Evolutionary conservation across 2,113 vertebrate genomes (phyloP), one percentile per base, ranked within the genome.

Genomic region (Geothlypis trichas): DNA sequence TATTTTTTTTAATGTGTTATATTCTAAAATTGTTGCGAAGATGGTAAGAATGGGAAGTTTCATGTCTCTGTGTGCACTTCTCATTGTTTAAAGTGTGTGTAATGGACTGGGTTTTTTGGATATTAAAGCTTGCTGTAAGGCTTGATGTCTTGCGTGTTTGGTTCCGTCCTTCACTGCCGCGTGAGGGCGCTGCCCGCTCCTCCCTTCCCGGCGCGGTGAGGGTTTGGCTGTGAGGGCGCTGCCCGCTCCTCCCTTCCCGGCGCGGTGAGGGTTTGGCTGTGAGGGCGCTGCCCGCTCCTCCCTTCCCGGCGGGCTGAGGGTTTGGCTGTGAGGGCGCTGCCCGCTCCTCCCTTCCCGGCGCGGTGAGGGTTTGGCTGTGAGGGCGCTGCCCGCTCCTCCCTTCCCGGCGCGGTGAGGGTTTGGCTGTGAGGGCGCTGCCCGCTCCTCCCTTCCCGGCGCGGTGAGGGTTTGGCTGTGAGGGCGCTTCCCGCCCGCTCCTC

Each of bases 61-160:
- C 61, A 27, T 68, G 30, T 79, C 18, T 22, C 54, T 52, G 68
- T 30, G 47, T 89, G 90, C 89, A 58, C 80, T 96, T 93, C 80
- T 87, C 71, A 18, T 57, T 61, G 24, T 89, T 96, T 89, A 92
- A 78, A 31, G 49, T 77, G 80, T 57, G 59, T 95, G 86, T 91
- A 59, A 89, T 16, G 47, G 76, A 85, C 58, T 58, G 49, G 31
- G 26, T 49, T 93, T 96, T 90, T 84, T 49, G 52, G 83, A 12
- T 87, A 96, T 96, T 97, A 94, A 97, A 96, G 74, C 66, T 90
- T 85, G 85, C 69, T n/a, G 23, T 89, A 17, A 16, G 41, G 8
- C 44, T 59, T 5, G 33, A 9, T n/a, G 76, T 80, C 23, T 23
- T 5, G 61, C 23, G 0, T 2, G 9, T 15, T 4, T 14, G 33